phyloP scores from a whole-genome alignment of 2,888 invertebrate species.

The Hololepta plana region DNA sequence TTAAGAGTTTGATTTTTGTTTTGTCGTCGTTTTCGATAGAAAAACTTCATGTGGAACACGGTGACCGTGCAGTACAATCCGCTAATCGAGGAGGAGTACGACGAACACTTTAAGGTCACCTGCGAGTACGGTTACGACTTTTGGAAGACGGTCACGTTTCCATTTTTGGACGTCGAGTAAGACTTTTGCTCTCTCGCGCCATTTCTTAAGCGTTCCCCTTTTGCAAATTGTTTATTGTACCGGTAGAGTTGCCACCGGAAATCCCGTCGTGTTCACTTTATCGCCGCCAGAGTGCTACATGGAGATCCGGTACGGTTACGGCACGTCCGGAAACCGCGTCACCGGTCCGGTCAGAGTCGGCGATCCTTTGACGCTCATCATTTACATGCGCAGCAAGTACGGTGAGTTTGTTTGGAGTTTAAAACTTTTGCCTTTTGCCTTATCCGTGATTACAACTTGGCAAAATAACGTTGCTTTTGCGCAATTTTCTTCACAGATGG shows the following conservation, averaged over 20 bases:
- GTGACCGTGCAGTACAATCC: constrained; percentile 89
- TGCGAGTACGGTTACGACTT: constrained; percentile 94
- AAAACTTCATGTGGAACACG: constrained; percentile 95
- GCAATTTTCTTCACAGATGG: constrained; percentile 54
- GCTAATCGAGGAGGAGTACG: constrained; percentile 82
- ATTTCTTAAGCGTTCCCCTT: neutral
- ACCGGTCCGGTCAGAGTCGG: constrained; percentile 83
- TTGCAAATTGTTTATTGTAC: constrained; percentile 6
- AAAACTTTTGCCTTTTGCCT: constrained; percentile 1
- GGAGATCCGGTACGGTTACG: constrained; percentile 87
- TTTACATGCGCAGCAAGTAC: constrained; percentile 89
- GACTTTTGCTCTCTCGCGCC: constrained; percentile 17
- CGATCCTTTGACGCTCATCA: constrained; percentile 78
- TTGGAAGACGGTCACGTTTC: constrained; percentile 92
- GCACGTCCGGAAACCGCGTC: constrained; percentile 67
- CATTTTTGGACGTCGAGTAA: constrained; percentile 87
- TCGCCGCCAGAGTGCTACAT: constrained; percentile 91
- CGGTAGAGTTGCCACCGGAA: constrained; percentile 78
- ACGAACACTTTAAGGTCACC: constrained; percentile 89
- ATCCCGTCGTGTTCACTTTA: constrained; percentile 82
- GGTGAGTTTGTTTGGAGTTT: constrained; percentile 36
- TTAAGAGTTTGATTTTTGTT: constrained; percentile 2
- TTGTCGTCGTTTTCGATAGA: constrained; percentile 31
- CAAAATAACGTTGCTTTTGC: no score
- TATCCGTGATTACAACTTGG: no score